These are phyloP conservation scores for Grammatotria lemairii DNA, from an alignment of 2,113 vertebrate genomes.

Conservation along the genomic window DNA sequence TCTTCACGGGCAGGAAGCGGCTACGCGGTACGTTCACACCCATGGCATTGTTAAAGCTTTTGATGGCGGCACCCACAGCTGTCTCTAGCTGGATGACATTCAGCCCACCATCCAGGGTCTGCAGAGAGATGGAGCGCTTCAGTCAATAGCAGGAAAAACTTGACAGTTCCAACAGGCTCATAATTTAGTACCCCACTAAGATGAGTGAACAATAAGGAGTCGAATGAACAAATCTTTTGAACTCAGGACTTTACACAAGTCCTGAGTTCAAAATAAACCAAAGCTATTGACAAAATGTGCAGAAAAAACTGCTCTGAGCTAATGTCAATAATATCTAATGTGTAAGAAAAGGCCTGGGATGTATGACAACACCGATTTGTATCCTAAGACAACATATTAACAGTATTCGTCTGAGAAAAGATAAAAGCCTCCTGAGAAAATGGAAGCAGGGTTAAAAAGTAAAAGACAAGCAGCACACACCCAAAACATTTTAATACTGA, in stretches of 20 bases:
- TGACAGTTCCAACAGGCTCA: neutral
- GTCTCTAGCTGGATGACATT: conserved; percentile 97
- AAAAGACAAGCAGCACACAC: neutral
- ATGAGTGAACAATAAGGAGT: neutral
- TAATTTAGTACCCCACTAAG: neutral
- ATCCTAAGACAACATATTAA: neutral
- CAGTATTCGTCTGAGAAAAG: neutral
- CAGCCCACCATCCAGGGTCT: conserved; percentile 92
- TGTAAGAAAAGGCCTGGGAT: fast-evolving
- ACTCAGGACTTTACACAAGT: neutral
- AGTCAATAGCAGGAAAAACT: neutral
- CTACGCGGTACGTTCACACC: conserved; percentile 97
- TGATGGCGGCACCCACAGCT: conserved; percentile 92
- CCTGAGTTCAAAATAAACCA: neutral
- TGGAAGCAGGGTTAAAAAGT: neutral
- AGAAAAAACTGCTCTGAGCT: neutral
- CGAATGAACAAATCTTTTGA: neutral
- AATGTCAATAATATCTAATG: neutral
- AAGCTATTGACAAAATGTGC: neutral
- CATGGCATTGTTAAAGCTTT: conserved; percentile 92
- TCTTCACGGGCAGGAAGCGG: conserved; percentile 96
- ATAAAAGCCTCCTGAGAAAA: neutral
- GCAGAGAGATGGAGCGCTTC: neutral
- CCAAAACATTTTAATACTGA: neutral
- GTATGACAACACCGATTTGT: neutral